Evolutionary conservation across 2,113 vertebrate genomes (phyloP).

Genomic region (Redunca redunca): DNA sequence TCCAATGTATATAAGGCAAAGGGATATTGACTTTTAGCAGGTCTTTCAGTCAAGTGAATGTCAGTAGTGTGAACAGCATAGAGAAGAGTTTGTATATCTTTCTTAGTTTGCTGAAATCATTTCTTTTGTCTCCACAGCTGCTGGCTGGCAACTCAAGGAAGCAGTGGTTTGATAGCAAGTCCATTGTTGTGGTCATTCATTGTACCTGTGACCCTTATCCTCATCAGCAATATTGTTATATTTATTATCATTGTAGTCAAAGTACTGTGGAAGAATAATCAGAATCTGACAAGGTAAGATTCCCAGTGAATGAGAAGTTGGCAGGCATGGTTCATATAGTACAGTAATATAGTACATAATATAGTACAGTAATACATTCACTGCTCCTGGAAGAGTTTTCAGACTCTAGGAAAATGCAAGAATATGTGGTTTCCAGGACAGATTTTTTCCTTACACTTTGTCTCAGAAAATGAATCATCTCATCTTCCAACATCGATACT

Average conservation of each 20-base stretch:
- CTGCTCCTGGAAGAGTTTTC: neutral
- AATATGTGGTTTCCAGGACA: neutral
- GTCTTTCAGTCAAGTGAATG: neutral
- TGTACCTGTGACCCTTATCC: conserved; percentile 72
- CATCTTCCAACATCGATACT: neutral
- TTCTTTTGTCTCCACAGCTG: conserved; percentile 70
- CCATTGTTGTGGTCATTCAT: conserved; percentile 79
- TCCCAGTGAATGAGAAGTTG: neutral
- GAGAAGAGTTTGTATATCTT: neutral
- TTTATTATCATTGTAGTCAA: conserved; percentile 67
- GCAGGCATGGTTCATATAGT: neutral
- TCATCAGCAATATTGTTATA: conserved; percentile 72
- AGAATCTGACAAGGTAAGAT: conserved; percentile 66
- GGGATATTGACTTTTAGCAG: neutral
- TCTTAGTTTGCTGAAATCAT: conserved; percentile 3
- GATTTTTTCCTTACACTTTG: neutral
- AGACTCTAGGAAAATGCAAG: neutral
- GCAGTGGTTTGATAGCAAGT: conserved; percentile 51
- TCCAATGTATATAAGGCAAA: neutral
- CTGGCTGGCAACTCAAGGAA: conserved; percentile 74
- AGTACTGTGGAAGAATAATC: conserved; percentile 67
- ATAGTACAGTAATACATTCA: neutral
- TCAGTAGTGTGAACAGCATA: neutral
- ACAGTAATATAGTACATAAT: too few species aligned
- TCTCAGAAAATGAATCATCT: neutral